Percentiles rank a stretch among this genome's conserved stretches.
These are phyloP conservation scores for Trematocara nigrifrons DNA, from an alignment of 2,113 vertebrate genomes.

Conservation along the genomic window DNA sequence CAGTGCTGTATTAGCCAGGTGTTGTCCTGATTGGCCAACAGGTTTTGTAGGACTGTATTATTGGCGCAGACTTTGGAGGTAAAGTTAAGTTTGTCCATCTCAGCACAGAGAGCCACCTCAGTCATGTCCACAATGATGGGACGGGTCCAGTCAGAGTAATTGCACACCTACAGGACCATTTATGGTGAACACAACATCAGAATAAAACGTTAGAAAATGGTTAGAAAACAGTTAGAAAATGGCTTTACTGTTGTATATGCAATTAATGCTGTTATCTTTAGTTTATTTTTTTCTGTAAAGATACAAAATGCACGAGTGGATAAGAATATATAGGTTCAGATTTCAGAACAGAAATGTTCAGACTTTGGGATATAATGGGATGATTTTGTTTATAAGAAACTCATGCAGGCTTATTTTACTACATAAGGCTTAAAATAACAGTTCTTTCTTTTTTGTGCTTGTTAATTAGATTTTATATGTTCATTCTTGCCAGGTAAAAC, in stretches of 20 bases:
- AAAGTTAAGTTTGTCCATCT: slow-evolving; percentile 69
- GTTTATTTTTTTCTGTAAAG: not conserved
- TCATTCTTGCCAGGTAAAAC: not conserved
- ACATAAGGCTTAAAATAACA: not conserved
- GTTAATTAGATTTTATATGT: not conserved
- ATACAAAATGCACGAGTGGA: not conserved
- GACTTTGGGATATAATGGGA: not conserved
- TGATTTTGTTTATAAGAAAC: not conserved
- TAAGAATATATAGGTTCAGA: not conserved
- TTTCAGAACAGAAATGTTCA: not conserved
- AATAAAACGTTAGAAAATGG: not conserved
- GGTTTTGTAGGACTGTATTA: slow-evolving; percentile 56
- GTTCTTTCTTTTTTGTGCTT: not conserved
- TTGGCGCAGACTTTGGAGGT: slow-evolving; percentile 68
- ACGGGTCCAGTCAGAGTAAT: slow-evolving; percentile 68
- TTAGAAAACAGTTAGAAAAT: not conserved
- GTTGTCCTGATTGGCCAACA: slow-evolving; percentile 72
- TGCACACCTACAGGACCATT: slow-evolving; percentile 54
- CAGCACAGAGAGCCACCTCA: slow-evolving; percentile 69
- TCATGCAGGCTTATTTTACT: not conserved
- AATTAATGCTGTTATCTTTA: not conserved
- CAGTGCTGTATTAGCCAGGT: slow-evolving; percentile 73
- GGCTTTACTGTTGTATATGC: not conserved
- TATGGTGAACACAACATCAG: not conserved
- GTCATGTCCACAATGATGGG: slow-evolving; percentile 73